Percentiles rank a stretch among this genome's conserved stretches.
phyloP scores from a whole-genome alignment of 2,888 invertebrate genomes.

The Orthosia gothica region DNA sequence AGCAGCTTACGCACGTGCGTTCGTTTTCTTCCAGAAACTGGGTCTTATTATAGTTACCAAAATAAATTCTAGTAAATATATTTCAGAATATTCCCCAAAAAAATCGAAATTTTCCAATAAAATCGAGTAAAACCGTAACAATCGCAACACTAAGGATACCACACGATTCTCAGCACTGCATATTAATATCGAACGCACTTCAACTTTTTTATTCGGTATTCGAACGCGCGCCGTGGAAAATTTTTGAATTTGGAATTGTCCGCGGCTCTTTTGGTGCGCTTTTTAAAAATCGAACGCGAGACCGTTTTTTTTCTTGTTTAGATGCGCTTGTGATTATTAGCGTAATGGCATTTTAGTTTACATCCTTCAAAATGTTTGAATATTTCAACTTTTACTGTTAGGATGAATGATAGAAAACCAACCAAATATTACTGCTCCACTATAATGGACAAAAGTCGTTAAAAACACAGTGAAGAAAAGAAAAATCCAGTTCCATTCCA shows the following conservation, averaged over 20 bases:
- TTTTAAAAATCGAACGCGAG: constrained; percentile 65
- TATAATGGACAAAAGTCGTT: background rate
- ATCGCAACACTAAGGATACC: constrained; percentile 57
- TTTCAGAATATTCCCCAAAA: background rate
- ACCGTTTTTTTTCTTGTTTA: constrained; percentile 54
- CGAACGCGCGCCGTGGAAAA: constrained; percentile 70
- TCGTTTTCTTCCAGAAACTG: too few relatives aligned
- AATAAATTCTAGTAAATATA: background rate
- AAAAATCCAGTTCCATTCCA: background rate
- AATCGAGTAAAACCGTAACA: constrained; percentile 40
- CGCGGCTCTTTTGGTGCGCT: constrained; percentile 70
- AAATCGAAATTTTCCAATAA: background rate
- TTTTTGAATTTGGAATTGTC: constrained; percentile 73
- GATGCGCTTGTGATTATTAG: constrained; percentile 62
- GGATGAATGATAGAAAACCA: background rate
- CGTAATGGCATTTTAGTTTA: constrained; percentile 60
- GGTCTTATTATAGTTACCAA: too few relatives aligned
- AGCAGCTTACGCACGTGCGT: too few relatives aligned
- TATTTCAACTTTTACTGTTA: constrained; percentile 31
- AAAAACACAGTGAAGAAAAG: background rate
- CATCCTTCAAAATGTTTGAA: constrained; percentile 46
- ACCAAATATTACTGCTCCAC: background rate
- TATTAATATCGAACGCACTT: constrained; percentile 69
- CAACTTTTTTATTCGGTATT: constrained; percentile 66
- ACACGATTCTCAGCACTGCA: constrained; percentile 65